Evolutionary conservation across 92 coral and sea anemone genomes (phyloP).

Genomic region (Porites rus): DNA sequence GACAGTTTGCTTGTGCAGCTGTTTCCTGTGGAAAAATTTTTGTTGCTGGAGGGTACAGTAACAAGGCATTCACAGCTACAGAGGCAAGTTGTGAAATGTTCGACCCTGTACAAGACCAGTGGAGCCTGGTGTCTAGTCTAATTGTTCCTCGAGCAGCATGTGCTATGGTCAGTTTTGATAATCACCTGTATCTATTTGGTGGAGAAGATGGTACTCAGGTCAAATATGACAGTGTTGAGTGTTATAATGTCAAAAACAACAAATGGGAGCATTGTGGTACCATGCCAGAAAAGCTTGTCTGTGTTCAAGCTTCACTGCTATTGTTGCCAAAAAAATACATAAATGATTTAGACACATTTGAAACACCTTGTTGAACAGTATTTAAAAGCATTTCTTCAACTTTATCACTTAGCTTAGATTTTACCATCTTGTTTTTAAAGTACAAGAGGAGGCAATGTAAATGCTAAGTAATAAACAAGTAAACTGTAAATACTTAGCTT

Average conservation of each 20-base stretch:
- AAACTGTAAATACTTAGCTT: too few species aligned
- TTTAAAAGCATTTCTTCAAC: too few species aligned
- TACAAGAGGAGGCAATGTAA: too few species aligned
- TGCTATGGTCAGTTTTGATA: constrained; percentile 69
- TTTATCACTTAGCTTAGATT: too few species aligned
- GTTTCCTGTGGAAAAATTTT: constrained; percentile 56
- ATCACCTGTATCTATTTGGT: constrained; percentile 71
- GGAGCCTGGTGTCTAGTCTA: constrained; percentile 73
- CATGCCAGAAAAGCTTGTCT: constrained; percentile 60
- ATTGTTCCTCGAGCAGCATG: constrained; percentile 80
- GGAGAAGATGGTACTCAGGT: constrained; percentile 52
- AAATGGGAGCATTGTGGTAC: constrained; percentile 56
- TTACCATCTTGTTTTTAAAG: too few species aligned
- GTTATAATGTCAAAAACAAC: constrained; percentile 57
- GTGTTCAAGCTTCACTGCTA: constrained; percentile 61
- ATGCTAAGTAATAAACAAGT: too few species aligned
- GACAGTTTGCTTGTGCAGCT: constrained; percentile 66
- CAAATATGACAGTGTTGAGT: constrained; percentile 64
- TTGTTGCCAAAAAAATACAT: constrained; percentile 50
- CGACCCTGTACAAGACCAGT: constrained; percentile 60
- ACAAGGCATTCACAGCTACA: constrained; percentile 31
- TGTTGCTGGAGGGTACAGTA: constrained; percentile 66
- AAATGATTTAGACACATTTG: too few species aligned
- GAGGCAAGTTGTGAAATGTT: constrained; percentile 77
- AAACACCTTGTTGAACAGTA: too few species aligned